Evolutionary conservation across 2,888 invertebrate genomes (phyloP).

Genomic region (Poecilus cupreus): DNA sequence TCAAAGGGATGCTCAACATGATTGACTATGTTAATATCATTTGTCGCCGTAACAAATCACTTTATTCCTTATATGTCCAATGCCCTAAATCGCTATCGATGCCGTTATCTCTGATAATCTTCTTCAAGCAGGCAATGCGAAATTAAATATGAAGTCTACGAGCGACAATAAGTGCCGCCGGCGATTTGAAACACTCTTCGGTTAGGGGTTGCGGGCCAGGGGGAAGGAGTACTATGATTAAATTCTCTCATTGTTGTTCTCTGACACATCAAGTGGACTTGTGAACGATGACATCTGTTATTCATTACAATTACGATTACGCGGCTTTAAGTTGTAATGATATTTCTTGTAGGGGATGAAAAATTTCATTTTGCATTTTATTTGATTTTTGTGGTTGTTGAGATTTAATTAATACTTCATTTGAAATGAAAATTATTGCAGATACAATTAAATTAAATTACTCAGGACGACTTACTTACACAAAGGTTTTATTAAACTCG

Average conservation of each 20-base stretch:
- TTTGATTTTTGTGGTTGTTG: conserved; percentile 23
- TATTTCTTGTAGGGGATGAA: background rate
- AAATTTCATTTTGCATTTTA: conserved; percentile 42
- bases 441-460: conserved; percentile 29
- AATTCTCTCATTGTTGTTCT: conserved; percentile 45
- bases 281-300: conserved; percentile 29
- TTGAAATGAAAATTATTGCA: conserved; percentile 18
- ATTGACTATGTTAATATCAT: conserved; percentile 73
- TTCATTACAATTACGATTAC: conserved; percentile 1
- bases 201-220: background rate
- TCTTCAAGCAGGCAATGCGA: conserved; percentile 3
- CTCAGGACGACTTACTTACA: conserved; percentile 10
- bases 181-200: background rate
- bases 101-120: conserved; percentile 1
- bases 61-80: conserved; percentile 3
- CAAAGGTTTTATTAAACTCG: conserved; percentile 15
- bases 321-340: background rate
- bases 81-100: background rate
- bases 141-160: conserved; percentile 48
- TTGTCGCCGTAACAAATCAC: conserved; percentile 60
- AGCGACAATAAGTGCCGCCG: background rate
- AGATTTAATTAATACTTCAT: conserved; percentile 40
- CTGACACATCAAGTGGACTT: conserved; percentile 16
- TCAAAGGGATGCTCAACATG: conserved; percentile 65
- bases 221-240: background rate